Conservation (phyloP, 2,113 vertebrate species). For the Aleadryas rufinucha region DNA sequence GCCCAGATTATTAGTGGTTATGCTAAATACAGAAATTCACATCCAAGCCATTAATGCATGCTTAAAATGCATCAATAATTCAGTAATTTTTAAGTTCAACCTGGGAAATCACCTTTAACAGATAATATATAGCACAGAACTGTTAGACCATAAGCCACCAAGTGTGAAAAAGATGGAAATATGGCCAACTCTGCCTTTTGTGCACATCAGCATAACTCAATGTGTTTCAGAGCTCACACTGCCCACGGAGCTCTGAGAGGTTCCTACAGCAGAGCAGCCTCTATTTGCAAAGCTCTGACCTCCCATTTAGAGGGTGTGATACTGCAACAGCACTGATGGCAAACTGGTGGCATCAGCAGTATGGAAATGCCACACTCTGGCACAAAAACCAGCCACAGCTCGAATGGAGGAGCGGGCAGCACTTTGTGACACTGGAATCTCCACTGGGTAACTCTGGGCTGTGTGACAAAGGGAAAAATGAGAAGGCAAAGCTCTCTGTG, state of each 20-base stretch:
- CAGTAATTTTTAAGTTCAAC: not conserved
- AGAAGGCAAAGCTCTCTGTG: not conserved
- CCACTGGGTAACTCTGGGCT: not conserved
- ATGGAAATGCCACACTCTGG: not conserved
- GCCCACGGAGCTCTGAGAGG: not conserved
- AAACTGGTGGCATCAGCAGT: not conserved
- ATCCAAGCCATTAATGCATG: not conserved
- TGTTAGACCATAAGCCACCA: not conserved
- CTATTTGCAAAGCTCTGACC: not conserved
- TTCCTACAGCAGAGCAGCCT: not conserved
- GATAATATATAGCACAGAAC: not conserved
- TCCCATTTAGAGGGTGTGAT: not conserved
- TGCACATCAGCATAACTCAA: not conserved
- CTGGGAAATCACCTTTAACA: conserved; percentile 25
- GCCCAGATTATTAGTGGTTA: not conserved
- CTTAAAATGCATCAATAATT: conserved; percentile 11
- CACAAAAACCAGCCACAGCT: rapidly evolving
- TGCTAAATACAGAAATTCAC: not conserved
- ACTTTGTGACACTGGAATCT: not conserved
- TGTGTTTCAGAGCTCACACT: not conserved
- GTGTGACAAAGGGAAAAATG: not conserved
- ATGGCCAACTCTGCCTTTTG: not conserved
- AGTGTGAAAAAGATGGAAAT: not conserved
- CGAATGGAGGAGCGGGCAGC: not conserved
- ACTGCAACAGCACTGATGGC: not conserved